These are phyloP conservation scores for Linhomoeus sp. DNA, from an alignment of 2,888 invertebrate genomes.

Conservation along the genomic window DNA sequence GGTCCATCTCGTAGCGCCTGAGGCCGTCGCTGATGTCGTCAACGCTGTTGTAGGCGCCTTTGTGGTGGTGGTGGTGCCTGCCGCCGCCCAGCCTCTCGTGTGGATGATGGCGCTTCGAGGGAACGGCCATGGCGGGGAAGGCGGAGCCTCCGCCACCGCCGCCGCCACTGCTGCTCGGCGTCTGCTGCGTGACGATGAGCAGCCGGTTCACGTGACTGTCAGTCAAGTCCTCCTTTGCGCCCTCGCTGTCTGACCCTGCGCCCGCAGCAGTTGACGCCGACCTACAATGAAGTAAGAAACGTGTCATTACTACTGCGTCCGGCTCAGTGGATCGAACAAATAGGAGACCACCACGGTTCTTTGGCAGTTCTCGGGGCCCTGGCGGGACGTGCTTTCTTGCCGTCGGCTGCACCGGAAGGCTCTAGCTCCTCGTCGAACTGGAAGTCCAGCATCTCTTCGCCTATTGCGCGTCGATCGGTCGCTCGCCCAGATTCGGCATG, in stretches of 20 bases:
- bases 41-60: conserved; percentile 80
- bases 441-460: conserved; percentile 60
- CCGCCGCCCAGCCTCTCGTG: neutral
- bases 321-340: too few relatives aligned
- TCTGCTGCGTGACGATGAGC: conserved; percentile 70
- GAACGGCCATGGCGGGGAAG: too few relatives aligned
- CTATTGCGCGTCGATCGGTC: too few relatives aligned
- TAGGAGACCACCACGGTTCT: too few relatives aligned
- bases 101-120: too few relatives aligned
- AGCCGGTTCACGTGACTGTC: conserved; percentile 34
- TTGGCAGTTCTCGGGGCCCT: too few relatives aligned
- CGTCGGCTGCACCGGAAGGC: neutral
- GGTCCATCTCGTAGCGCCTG: conserved; percentile 78
- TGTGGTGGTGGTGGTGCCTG: conserved; percentile 27
- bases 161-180: conserved; percentile 25
- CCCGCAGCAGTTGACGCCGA: too few relatives aligned
- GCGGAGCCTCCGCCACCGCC: conserved; percentile 62
- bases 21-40: conserved; percentile 93
- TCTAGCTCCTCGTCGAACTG: conserved; percentile 86
- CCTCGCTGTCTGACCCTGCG: neutral
- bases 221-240: conserved; percentile 33
- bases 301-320: too few relatives aligned
- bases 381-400: too few relatives aligned
- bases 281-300: too few relatives aligned
- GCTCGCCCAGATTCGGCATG: too few relatives aligned